Conservation (phyloP, 2,888 invertebrate genomes). For the Nebria brevicollis region DNA sequence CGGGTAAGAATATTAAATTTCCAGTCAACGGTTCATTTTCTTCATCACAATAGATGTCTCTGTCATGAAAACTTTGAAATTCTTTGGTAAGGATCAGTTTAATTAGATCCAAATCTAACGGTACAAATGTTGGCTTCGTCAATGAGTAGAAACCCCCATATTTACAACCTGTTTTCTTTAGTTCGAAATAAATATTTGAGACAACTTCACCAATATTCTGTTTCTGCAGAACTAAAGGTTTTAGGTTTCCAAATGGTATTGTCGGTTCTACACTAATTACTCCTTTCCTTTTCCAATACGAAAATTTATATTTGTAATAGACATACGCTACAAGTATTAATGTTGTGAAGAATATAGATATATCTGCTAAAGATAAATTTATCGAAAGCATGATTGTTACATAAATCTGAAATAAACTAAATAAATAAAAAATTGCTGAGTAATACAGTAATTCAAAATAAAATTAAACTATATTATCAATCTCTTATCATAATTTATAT, state of each 20-base stretch:
- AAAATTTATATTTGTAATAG: constrained; percentile 30
- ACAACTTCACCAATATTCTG: constrained; percentile 42
- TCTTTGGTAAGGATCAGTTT: constrained; percentile 67
- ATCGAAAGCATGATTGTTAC: not conserved
- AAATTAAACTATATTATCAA: too few species aligned
- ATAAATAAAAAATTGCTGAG: too few species aligned
- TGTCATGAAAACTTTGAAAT: constrained; percentile 70
- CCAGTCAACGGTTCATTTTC: constrained; percentile 67
- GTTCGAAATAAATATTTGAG: constrained; percentile 47
- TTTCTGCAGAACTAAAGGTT: constrained; percentile 26
- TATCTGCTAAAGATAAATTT: not conserved
- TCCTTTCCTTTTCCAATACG: constrained; percentile 49
- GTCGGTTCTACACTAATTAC: constrained; percentile 49
- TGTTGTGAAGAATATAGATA: not conserved
- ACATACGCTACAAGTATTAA: not conserved
- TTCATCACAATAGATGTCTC: constrained; percentile 69
- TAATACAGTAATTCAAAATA: too few species aligned
- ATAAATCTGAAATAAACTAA: not conserved
- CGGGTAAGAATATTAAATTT: constrained; percentile 67
- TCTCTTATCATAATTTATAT: too few species aligned
- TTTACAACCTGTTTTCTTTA: constrained; percentile 49
- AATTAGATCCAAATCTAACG: constrained; percentile 52
- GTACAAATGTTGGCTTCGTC: constrained; percentile 48
- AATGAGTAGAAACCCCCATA: constrained; percentile 52
- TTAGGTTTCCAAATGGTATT: constrained; percentile 54